Conservation (phyloP, 2,797 vertebrate species). For the Tiaroga cobitis region DNA sequence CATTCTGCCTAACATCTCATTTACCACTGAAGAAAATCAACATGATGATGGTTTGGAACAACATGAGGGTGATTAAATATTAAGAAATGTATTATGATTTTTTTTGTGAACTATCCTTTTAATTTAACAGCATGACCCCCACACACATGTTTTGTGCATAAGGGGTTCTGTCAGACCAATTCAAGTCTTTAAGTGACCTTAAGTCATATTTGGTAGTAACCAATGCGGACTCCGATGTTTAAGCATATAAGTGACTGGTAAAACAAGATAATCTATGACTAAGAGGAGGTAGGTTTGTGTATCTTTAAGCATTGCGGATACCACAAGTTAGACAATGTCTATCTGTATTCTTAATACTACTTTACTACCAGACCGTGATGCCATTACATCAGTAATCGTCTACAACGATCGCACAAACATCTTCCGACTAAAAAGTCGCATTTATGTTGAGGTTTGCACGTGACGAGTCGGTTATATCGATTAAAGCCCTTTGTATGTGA, state of each 20-base stretch:
- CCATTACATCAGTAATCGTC: not conserved
- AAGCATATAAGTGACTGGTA: not conserved
- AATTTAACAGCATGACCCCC: not conserved
- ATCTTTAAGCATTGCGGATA: not conserved
- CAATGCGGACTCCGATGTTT: not conserved
- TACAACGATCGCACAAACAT: not conserved
- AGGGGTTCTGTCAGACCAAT: not conserved
- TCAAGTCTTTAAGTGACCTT: not conserved
- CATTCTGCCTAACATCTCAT: not conserved
- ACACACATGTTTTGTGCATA: not conserved
- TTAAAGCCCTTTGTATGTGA: conserved; percentile 13
- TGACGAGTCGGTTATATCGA: not conserved
- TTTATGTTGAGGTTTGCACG: not conserved
- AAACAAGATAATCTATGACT: not conserved
- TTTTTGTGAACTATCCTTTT: not conserved
- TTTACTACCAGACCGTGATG: not conserved
- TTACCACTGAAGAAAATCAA: not conserved
- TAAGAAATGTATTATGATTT: not conserved
- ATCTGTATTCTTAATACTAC: not conserved
- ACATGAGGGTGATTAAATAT: not conserved
- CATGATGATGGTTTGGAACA: not conserved
- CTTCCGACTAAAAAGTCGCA: not conserved
- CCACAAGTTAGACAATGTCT: not conserved
- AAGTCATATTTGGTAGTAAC: not conserved
- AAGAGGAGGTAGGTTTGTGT: not conserved